Percentiles rank a stretch among this genome's conserved stretches.
Evolutionary conservation across 1,140 invertebrate species (phyloP).

Genomic region (Calliphora vicina): DNA sequence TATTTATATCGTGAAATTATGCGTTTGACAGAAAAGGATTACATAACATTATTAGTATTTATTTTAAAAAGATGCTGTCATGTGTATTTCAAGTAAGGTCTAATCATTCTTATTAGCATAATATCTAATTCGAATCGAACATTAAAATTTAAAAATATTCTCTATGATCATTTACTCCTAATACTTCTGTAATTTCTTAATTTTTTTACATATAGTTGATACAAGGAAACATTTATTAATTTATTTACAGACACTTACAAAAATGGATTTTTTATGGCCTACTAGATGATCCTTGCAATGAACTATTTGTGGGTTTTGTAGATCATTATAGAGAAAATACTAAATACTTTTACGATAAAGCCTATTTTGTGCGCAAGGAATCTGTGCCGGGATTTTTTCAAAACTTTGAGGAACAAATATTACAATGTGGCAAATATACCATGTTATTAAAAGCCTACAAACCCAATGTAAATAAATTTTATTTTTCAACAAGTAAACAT

Average conservation of each 20-base stretch:
- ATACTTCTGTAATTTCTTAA: not conserved
- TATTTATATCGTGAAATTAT: slow-evolving; percentile 51
- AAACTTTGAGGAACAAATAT: slow-evolving; percentile 52
- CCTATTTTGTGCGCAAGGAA: slow-evolving; percentile 46
- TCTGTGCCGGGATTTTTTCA: slow-evolving; percentile 52
- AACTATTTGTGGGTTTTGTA: slow-evolving; percentile 52
- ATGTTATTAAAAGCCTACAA: slow-evolving; percentile 53
- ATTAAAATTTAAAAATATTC: too few species aligned
- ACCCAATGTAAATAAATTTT: slow-evolving; percentile 45
- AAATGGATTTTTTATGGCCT: slow-evolving; percentile 55
- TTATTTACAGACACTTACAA: slow-evolving; percentile 44
- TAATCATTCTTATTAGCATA: too few species aligned
- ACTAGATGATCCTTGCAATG: slow-evolving; percentile 52
- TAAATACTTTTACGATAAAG: slow-evolving; percentile 59
- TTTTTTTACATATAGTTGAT: too few species aligned
- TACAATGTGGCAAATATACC: slow-evolving; percentile 60
- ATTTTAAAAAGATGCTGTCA: slow-evolving; percentile 50
- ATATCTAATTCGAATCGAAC: too few species aligned
- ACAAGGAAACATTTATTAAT: not conserved
- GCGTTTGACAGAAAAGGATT: slow-evolving; percentile 45
- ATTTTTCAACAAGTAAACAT: not conserved
- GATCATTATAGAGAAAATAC: slow-evolving; percentile 45
- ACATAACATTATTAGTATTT: slow-evolving; percentile 49
- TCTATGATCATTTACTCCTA: too few species aligned
- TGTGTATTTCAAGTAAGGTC: slow-evolving; percentile 51